phyloP scores from a whole-genome alignment of 2,113 vertebrate genomes.

The Alectura lathami region DNA sequence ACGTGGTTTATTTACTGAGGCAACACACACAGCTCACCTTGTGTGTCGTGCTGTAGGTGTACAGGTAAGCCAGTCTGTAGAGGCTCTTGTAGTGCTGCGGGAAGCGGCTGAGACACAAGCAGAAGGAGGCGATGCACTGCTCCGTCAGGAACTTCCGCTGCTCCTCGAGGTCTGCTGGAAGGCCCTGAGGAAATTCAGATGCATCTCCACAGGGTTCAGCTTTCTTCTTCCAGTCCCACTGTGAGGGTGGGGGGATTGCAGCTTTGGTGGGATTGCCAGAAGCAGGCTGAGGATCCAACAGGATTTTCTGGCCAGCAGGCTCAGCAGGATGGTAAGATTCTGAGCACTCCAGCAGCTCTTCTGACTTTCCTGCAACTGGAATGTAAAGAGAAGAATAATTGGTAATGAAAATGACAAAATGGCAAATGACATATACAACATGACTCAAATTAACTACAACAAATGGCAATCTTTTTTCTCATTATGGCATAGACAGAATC shows the following conservation, averaged over 20 bases:
- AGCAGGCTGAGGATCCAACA: constrained; percentile 42
- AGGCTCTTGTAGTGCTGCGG: constrained; percentile 99
- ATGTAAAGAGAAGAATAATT: neutral
- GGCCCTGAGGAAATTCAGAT: constrained; percentile 81
- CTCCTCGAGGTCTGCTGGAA: constrained; percentile 83
- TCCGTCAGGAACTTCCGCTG: constrained; percentile 90
- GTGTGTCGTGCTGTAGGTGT: constrained; percentile 89
- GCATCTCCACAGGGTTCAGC: constrained; percentile 76
- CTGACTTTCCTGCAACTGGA: constrained; percentile 55
- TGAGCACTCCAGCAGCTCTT: constrained; percentile 70
- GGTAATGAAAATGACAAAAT: neutral
- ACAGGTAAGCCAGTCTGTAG: constrained; percentile 93
- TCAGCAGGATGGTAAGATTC: constrained; percentile 58
- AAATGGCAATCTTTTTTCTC: neutral
- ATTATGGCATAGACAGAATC: neutral
- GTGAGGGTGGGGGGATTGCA: neutral
- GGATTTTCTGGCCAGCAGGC: constrained; percentile 59
- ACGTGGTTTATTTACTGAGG: fast-evolving
- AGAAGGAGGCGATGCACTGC: constrained; percentile 88
- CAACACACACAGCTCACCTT: constrained; percentile 78
- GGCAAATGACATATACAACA: neutral
- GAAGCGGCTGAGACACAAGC: constrained; percentile 92
- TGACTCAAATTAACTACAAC: neutral
- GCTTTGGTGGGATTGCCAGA: constrained; percentile 71
- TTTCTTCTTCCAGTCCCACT: constrained; percentile 82